phyloP scores from a whole-genome alignment of 1,140 invertebrate species.

The Latrodectus geometricus region DNA sequence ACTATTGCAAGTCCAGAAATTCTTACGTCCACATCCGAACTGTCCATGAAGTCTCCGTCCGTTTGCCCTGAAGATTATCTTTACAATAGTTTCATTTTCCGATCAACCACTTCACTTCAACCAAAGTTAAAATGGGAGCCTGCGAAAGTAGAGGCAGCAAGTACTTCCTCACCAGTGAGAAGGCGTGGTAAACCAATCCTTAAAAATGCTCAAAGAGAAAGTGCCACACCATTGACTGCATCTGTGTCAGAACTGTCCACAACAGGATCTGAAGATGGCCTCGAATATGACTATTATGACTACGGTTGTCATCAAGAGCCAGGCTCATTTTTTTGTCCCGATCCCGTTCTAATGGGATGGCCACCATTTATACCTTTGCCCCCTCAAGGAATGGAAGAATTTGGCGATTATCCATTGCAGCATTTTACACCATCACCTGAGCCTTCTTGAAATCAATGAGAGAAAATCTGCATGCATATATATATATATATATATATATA shows the following conservation, averaged over 20 bases:
- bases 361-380: conserved; percentile 61
- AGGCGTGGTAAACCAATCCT: conserved; percentile 9
- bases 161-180: conserved; percentile 50
- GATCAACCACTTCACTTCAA: conserved; percentile 31
- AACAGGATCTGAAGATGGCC: conserved; percentile 61
- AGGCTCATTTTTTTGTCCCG: conserved; percentile 62
- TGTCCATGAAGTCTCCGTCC: conserved; percentile 52
- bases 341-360: conserved; percentile 58
- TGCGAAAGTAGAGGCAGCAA: conserved; percentile 12
- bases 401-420: conserved; percentile 53
- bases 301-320: conserved; percentile 63
- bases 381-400: conserved; percentile 52
- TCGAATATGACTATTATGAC: conserved; percentile 64
- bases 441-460: background rate
- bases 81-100: conserved; percentile 59
- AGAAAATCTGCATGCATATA: background rate
- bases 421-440: conserved; percentile 60
- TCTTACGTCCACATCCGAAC: conserved; percentile 56
- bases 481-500: background rate
- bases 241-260: conserved; percentile 61
- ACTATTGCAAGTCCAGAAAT: conserved; percentile 31
- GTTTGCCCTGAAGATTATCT: conserved; percentile 60
- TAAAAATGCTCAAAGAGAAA: conserved; percentile 55
- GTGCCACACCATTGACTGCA: conserved; percentile 56
- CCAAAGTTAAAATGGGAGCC: conserved; percentile 53